phyloP scores from a whole-genome alignment of 2,113 vertebrate species.

The Mustelus asterias region DNA sequence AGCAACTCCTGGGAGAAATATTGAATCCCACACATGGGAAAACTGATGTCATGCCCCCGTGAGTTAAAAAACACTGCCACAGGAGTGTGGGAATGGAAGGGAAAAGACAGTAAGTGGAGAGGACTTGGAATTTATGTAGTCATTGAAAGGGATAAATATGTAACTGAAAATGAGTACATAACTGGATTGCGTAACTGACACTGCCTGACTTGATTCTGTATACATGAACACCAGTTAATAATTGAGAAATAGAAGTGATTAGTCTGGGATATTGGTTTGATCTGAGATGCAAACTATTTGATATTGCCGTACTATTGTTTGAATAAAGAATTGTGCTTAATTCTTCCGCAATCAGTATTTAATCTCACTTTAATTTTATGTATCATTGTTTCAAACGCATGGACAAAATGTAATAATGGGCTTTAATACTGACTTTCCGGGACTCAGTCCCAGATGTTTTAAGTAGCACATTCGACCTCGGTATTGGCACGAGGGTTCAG shows the following conservation, averaged over 20 bases:
- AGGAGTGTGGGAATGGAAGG: constrained; percentile 22
- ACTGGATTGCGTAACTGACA: not conserved
- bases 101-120: not conserved
- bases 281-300: not conserved
- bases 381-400: not conserved
- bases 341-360: not conserved
- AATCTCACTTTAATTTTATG: not conserved
- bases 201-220: not conserved
- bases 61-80: not conserved
- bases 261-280: not conserved
- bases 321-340: not conserved
- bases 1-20: constrained; percentile 32
- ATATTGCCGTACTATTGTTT: not conserved
- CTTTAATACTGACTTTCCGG: not conserved
- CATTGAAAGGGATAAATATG: not conserved
- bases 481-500: not conserved
- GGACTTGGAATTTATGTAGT: not conserved
- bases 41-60: not conserved
- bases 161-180: not conserved
- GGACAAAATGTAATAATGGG: not conserved
- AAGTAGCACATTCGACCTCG: not conserved
- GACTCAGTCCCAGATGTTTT: constrained; percentile 14
- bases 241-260: not conserved
- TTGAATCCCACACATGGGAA: not conserved
- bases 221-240: not conserved